Evolutionary conservation across 1,140 invertebrate species (phyloP), one percentile per base, ranked within the genome.

Genomic region (Polypedilum vanderplanki): DNA sequence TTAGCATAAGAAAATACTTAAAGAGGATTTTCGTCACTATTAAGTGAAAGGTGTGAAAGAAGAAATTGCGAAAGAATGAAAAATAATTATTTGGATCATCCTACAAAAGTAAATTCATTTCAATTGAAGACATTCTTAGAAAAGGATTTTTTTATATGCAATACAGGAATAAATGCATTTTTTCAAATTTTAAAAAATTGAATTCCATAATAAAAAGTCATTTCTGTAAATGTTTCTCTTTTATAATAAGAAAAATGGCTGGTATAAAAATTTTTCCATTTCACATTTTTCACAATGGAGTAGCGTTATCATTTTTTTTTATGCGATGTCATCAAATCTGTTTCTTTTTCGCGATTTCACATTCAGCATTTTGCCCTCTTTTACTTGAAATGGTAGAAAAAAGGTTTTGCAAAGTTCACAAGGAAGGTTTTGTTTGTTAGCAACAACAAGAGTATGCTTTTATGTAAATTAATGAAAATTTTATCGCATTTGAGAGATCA

Each of bases 1-100:
- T 70, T 70, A 70, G 65, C 17, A 22, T 70, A 70, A 70, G 65
- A 70, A 70, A 18, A 9, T 18, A 10, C 65, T 18, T 18, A 22
- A 70, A 70, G 64, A 70, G 65, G 65, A 70, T 70, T 70, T 70
- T 70, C 65, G 18, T 18, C 65, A 70, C 65, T 17, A 70, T 15
- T n/a, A 70, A n/a, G 3, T 3, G 18, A 70, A 70, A 70, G 18
- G 65, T 70, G 65, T 70, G 17, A 70, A 70, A 18, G 10, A 10
- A 18, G 20, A 70, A 70, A 70, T 20, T 20, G 18, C 17, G 7
- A 70, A 70, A 70, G 18, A 10, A 70, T 70, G 9, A 18, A 70
- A 70, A 70, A 18, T 22, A 70, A 70, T 70, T 70, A 20, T 9
- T 10, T 70, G 65, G 65, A 70, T 70, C 65, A 70, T 70, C 65